Conservation (phyloP, 2,888 invertebrate species). For the Pterostichus madidus region DNA sequence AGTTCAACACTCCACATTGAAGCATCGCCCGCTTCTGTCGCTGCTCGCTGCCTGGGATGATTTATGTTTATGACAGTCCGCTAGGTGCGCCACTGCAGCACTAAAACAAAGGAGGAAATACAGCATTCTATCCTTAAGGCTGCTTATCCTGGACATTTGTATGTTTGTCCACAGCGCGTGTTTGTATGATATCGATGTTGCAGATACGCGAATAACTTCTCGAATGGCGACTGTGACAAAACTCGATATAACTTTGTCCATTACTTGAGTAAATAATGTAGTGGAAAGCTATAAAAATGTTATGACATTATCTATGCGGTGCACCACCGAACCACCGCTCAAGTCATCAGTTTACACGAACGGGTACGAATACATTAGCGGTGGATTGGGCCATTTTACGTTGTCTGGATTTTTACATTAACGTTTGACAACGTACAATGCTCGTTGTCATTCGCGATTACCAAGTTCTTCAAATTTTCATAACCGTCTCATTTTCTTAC, state of each 20-base stretch:
- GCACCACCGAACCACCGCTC: constrained; percentile 36
- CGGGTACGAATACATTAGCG: constrained; percentile 63
- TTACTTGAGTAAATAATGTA: constrained; percentile 67
- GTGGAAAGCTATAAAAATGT: constrained; percentile 67
- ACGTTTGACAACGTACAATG: background rate
- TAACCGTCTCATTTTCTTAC: background rate
- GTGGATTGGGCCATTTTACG: constrained; percentile 35
- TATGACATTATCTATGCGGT: constrained; percentile 67
- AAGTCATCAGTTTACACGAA: constrained; percentile 58
- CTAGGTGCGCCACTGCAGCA: background rate
- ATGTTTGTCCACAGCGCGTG: background rate
- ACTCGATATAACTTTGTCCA: constrained; percentile 67
- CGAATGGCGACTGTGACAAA: constrained; percentile 61
- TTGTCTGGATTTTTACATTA: constrained; percentile 19
- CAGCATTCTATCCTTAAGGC: background rate
- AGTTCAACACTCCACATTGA: constrained; percentile 50
- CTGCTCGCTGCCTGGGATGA: constrained; percentile 21
- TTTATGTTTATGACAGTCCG: constrained; percentile 48
- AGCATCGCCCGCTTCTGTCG: constrained; percentile 25
- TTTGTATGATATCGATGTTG: constrained; percentile 28
- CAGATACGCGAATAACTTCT: constrained; percentile 48
- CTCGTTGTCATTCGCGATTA: background rate
- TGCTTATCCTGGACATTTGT: constrained; percentile 16
- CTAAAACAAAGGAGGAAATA: constrained; percentile 34
- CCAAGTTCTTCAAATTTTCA: background rate